A percentile compares a stretch with the other conserved stretches of the same genome.
These are phyloP conservation scores for Pangasianodon hypophthalmus DNA, from an alignment of 2,113 vertebrate species.

Conservation along the genomic window DNA sequence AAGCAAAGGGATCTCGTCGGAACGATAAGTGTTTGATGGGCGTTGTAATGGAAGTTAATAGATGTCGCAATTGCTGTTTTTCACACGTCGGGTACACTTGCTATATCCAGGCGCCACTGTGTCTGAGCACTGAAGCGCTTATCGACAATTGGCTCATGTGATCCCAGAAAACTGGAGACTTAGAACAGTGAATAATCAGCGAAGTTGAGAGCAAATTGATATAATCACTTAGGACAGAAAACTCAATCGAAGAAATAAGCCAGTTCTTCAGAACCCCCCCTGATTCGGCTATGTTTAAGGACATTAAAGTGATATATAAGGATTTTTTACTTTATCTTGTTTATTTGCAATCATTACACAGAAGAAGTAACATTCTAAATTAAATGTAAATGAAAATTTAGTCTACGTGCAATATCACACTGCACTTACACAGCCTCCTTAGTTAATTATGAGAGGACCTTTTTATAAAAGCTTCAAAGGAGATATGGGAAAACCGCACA, in stretches of 20 bases:
- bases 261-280: not conserved
- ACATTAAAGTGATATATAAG: not conserved
- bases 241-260: not conserved
- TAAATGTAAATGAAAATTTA: not conserved
- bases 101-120: constrained; percentile 66
- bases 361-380: not conserved
- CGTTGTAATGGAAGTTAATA: constrained; percentile 73
- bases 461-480: not conserved
- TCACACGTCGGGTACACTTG: constrained; percentile 62
- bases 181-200: constrained; percentile 35
- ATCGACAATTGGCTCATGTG: constrained; percentile 38
- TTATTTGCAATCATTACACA: not conserved
- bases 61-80: constrained; percentile 65
- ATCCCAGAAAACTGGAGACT: constrained; percentile 23
- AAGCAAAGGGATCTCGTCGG: constrained; percentile 67
- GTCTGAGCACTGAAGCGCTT: constrained; percentile 67
- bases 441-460: not conserved
- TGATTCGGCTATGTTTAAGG: constrained; percentile 1
- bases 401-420: not conserved
- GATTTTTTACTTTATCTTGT: not conserved
- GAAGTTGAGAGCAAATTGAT: constrained; percentile 30
- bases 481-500: not conserved
- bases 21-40: constrained; percentile 70
- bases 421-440: not conserved
- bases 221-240: constrained; percentile 38